Evolutionary conservation across 2,797 vertebrate genomes (phyloP).

Genomic region (Kryptopterus vitreolus): DNA sequence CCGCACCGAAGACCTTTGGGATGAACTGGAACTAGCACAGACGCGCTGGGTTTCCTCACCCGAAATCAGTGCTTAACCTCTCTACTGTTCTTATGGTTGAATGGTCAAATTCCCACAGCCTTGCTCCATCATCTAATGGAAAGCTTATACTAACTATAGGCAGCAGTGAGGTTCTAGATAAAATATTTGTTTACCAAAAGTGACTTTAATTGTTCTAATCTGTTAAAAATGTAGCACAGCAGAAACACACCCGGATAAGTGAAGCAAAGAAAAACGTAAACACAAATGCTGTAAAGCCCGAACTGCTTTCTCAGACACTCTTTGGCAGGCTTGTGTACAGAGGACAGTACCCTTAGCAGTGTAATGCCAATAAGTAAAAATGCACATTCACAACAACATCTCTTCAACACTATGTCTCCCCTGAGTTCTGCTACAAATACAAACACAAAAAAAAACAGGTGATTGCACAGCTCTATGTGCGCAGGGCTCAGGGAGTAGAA

Average conservation of each 20-base stretch:
- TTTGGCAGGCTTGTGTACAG: not conserved
- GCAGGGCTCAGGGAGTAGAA: constrained; percentile 34
- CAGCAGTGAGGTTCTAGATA: not conserved
- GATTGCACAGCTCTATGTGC: constrained; percentile 43
- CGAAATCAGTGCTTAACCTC: not conserved
- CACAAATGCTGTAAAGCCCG: not conserved
- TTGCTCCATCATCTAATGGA: not conserved
- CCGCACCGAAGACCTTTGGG: not conserved
- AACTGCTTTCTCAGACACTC: not conserved
- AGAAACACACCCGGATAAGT: not conserved
- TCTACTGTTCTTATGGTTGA: not conserved
- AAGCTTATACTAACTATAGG: not conserved
- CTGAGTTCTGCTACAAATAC: constrained; percentile 16
- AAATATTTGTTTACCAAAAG: too few relatives aligned
- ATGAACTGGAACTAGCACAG: not conserved
- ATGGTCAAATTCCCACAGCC: not conserved
- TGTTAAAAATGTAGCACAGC: not conserved
- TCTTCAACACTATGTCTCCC: not conserved
- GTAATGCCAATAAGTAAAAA: not conserved
- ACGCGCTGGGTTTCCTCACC: not conserved
- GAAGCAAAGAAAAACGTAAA: not conserved
- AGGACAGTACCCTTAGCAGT: not conserved
- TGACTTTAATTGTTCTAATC: too few relatives aligned
- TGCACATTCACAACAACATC: constrained; percentile 1
- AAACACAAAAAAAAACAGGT: constrained; percentile 30